phyloP scores from a whole-genome alignment of 1,140 invertebrate species.

The Cataglyphis hispanica region DNA sequence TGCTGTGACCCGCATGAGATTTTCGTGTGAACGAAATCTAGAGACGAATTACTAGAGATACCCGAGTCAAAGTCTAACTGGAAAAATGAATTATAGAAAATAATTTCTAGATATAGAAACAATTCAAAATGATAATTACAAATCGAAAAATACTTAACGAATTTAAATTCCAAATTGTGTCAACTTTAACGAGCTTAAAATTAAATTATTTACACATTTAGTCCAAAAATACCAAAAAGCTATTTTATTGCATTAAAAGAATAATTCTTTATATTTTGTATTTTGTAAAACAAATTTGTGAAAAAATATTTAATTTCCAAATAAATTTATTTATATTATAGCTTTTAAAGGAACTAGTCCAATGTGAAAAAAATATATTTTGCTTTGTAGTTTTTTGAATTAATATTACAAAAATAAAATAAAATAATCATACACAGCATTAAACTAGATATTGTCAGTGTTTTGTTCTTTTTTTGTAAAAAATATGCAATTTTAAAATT shows the following conservation, averaged over 20 bases:
- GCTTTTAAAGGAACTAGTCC: not conserved
- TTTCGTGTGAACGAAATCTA: conserved; percentile 42
- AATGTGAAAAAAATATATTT: not conserved
- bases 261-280: not conserved
- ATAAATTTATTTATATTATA: not conserved
- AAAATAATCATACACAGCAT: not conserved
- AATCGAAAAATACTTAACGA: not conserved
- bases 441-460: not conserved
- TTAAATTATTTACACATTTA: not conserved
- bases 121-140: not conserved
- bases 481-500: not conserved
- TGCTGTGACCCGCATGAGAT: conserved; percentile 47
- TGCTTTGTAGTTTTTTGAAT: not conserved
- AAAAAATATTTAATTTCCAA: conserved; percentile 11
- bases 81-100: conserved; percentile 20
- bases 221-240: not conserved
- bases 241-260: not conserved
- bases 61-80: conserved; percentile 42
- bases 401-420: not conserved
- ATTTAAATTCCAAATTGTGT: not conserved
- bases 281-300: not conserved
- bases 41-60: conserved; percentile 29
- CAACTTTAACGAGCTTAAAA: conserved; percentile 1
- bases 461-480: not conserved
- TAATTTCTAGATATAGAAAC: not conserved